Evolutionary conservation across 2,797 vertebrate species (phyloP).

Genomic region (Thalassophryne amazonica): DNA sequence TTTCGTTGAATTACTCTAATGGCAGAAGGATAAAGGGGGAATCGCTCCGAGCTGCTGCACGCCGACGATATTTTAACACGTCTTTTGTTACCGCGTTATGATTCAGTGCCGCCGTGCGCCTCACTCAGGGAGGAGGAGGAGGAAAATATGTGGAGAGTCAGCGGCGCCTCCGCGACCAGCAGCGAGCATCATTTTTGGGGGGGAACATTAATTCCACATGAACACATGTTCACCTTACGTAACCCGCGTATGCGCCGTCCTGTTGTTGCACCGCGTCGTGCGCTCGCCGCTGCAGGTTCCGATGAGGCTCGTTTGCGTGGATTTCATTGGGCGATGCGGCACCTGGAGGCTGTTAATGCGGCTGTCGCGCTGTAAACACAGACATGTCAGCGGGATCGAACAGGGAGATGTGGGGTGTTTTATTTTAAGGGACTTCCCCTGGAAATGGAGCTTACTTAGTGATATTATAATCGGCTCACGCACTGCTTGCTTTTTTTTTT

Average conservation of each 20-base stretch:
- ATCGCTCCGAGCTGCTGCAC: conserved; percentile 44
- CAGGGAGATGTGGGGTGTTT: conserved; percentile 34
- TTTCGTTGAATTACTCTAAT: conserved; percentile 52
- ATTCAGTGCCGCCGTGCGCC: conserved; percentile 63
- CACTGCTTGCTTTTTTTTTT: not conserved
- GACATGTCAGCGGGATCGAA: conserved; percentile 46
- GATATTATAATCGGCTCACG: conserved; percentile 19
- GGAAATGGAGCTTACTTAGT: conserved; percentile 26
- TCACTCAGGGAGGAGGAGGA: conserved; percentile 15
- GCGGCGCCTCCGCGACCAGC: conserved; percentile 28
- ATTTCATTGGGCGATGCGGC: conserved; percentile 66
- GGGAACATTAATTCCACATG: conserved; percentile 39
- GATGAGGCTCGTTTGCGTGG: conserved; percentile 41
- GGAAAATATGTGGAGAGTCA: not conserved
- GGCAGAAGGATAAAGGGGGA: conserved; percentile 37
- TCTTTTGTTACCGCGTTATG: conserved; percentile 79
- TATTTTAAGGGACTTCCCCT: conserved; percentile 43
- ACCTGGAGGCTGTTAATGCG: conserved; percentile 63
- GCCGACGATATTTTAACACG: conserved; percentile 60
- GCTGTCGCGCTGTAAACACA: conserved; percentile 70
- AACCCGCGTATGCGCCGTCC: conserved; percentile 39
- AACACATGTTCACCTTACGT: conserved; percentile 61
- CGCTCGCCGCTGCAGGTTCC: conserved; percentile 45
- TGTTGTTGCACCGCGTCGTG: conserved; percentile 11
- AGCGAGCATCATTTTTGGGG: conserved; percentile 17